These are phyloP conservation scores for Kryptopterus vitreolus DNA, from an alignment of 2,797 vertebrate species.

Conservation along the genomic window DNA sequence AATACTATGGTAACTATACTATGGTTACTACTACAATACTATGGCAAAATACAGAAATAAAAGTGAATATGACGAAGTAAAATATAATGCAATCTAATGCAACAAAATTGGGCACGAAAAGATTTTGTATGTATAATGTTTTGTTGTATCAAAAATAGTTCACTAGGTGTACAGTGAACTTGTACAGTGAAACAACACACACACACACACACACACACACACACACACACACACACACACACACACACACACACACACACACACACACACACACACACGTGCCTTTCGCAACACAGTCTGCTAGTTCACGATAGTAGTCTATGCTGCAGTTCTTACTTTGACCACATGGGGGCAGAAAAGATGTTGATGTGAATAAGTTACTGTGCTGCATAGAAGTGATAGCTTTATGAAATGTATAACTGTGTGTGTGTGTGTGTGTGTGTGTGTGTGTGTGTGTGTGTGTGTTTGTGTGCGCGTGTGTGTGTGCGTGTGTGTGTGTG, in stretches of 20 bases:
- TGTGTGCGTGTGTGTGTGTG: not conserved
- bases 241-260: not conserved
- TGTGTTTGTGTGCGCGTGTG: too few species aligned
- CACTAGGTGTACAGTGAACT: not conserved
- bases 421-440: not conserved
- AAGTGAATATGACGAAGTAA: too few species aligned
- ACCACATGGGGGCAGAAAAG: constrained; percentile 21
- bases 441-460: not conserved
- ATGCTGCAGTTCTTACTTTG: not conserved
- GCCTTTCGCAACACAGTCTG: too few species aligned
- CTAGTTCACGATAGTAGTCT: not conserved
- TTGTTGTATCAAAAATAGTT: not conserved
- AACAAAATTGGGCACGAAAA: too few species aligned
- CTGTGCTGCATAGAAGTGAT: not conserved
- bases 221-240: not conserved
- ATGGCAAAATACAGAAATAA: too few species aligned
- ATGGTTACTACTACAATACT: too few species aligned
- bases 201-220: not conserved
- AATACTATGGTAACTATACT: too few species aligned
- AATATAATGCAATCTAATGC: too few species aligned
- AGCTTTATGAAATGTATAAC: not conserved
- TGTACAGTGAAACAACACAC: not conserved
- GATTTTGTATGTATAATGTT: too few species aligned
- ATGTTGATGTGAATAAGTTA: not conserved
- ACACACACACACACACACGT: not conserved